Evolutionary conservation across 2,797 vertebrate species (phyloP).

Genomic region (Sebastolobus altivelis): DNA sequence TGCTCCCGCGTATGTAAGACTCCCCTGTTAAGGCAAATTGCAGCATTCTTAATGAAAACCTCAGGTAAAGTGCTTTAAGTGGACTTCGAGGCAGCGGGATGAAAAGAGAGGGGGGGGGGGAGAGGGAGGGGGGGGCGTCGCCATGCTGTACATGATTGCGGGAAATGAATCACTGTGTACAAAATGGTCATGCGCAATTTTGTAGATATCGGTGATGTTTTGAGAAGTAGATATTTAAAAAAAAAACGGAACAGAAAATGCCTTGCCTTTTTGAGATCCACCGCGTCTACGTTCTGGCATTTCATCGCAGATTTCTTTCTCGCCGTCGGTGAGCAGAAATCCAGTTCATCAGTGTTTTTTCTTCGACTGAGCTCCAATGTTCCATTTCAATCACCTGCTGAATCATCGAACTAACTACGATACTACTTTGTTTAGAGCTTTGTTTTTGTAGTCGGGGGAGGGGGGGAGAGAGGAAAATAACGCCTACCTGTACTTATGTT

Average conservation of each 20-base stretch:
- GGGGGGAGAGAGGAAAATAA: background rate
- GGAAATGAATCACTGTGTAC: constrained; percentile 91
- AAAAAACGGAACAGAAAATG: constrained; percentile 91
- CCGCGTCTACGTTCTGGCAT: constrained; percentile 81
- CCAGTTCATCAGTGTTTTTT: constrained; percentile 48
- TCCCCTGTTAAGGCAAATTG: constrained; percentile 89
- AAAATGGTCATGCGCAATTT: constrained; percentile 91
- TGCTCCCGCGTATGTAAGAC: constrained; percentile 62
- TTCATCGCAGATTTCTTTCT: constrained; percentile 50
- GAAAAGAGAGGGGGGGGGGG: constrained; percentile 22
- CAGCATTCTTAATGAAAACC: constrained; percentile 92
- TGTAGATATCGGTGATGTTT: constrained; percentile 92
- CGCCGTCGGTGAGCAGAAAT: constrained; percentile 17
- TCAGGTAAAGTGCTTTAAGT: constrained; percentile 96
- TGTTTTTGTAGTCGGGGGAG: constrained; percentile 28
- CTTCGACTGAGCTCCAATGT: constrained; percentile 53
- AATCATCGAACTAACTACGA: constrained; percentile 48
- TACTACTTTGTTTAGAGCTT: constrained; percentile 60
- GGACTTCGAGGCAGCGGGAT: constrained; percentile 81
- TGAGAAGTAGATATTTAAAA: constrained; percentile 90
- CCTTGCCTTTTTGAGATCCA: constrained; percentile 92
- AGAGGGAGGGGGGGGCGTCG: constrained; percentile 60
- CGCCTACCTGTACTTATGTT: constrained; percentile 42
- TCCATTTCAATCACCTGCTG: constrained; percentile 68
- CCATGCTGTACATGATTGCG: constrained; percentile 89